Evolutionary conservation across 2,113 vertebrate genomes (phyloP).

Genomic region (Leptobrachium ailaonicum): DNA sequence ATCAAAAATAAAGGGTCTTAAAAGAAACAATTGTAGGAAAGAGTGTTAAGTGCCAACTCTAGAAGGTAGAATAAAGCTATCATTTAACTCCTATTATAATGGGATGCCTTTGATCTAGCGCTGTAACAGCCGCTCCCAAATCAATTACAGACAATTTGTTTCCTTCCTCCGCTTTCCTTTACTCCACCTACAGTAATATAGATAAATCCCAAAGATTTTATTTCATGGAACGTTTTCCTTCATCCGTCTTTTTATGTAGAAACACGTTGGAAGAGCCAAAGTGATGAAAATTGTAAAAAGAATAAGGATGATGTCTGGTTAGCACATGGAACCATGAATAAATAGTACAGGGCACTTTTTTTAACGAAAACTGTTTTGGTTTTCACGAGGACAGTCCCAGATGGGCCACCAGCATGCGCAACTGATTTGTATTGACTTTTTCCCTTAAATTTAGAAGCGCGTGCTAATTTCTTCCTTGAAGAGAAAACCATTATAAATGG

Average conservation of each 20-base stretch:
- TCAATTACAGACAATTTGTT: constrained; percentile 55
- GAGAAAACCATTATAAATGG: too few relatives aligned
- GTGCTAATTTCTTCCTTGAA: too few relatives aligned
- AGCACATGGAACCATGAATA: constrained; percentile 15
- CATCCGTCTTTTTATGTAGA: constrained; percentile 9
- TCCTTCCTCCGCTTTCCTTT: constrained; percentile 54
- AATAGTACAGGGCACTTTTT: neutral
- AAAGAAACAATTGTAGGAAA: constrained; percentile 34
- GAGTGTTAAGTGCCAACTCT: constrained; percentile 32
- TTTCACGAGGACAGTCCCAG: constrained; percentile 12
- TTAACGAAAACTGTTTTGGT: neutral
- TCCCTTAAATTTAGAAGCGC: too few relatives aligned
- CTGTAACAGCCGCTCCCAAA: constrained; percentile 54
- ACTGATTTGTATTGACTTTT: too few relatives aligned
- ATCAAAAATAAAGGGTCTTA: constrained; percentile 41
- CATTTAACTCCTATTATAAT: constrained; percentile 47
- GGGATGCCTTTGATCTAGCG: constrained; percentile 47
- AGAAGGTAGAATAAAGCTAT: constrained; percentile 54
- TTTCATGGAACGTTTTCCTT: neutral
- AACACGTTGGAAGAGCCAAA: neutral
- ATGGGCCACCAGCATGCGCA: constrained; percentile 7
- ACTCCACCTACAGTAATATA: constrained; percentile 18
- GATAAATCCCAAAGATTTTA: constrained; percentile 21
- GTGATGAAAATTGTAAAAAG: neutral
- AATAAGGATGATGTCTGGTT: neutral